phyloP scores from a whole-genome alignment of 2,113 vertebrate genomes.

The Noctilio leporinus region DNA sequence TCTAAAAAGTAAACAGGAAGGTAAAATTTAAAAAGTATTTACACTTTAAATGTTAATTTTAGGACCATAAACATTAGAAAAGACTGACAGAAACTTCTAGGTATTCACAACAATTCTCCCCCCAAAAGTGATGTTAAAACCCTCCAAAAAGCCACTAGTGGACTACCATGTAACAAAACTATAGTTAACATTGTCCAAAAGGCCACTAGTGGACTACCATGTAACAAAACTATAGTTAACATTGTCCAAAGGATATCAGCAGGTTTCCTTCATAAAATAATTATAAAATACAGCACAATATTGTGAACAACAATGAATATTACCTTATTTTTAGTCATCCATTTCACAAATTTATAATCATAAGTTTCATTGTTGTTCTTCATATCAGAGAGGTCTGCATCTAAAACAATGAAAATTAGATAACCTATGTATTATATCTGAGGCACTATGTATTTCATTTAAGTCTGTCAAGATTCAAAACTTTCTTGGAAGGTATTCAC shows the following conservation, averaged over 20 bases:
- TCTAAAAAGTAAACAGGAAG: constrained; percentile 79
- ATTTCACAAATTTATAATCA: constrained; percentile 95
- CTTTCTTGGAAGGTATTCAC: not conserved
- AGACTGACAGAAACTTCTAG: not conserved
- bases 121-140: not conserved
- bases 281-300: not conserved
- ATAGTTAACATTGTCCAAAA: not conserved
- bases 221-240: not conserved
- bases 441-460: not conserved
- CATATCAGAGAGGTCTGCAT: constrained; percentile 87
- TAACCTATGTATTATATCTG: not conserved
- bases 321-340: constrained; percentile 98
- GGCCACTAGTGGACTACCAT: not conserved
- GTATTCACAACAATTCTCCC: not conserved
- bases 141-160: not conserved
- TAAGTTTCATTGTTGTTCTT: constrained; percentile 82
- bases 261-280: not conserved
- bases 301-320: not conserved
- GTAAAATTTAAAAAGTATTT: not conserved
- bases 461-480: not conserved
- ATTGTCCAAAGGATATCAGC: not conserved
- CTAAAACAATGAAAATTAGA: constrained; percentile 74
- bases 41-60: not conserved
- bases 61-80: not conserved
- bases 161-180: not conserved